These are phyloP conservation scores for Ptilonorhynchus violaceus DNA, from an alignment of 2,113 vertebrate species.

Conservation along the genomic window DNA sequence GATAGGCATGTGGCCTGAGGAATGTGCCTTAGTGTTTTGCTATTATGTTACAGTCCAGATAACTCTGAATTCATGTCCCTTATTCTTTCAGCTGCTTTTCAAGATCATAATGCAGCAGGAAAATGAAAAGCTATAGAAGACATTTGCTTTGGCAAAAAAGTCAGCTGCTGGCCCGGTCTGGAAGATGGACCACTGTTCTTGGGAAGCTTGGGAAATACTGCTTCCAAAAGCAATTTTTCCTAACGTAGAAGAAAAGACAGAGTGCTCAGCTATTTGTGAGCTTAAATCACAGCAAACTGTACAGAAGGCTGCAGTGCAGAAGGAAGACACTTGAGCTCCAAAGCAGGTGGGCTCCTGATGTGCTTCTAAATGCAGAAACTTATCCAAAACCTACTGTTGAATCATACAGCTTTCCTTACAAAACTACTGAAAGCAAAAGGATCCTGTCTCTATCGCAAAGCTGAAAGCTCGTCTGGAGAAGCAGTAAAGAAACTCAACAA, in stretches of 20 bases:
- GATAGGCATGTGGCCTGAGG: neutral
- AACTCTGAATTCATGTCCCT: constrained; percentile 29
- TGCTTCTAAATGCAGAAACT: constrained; percentile 30
- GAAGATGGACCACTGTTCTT: constrained; percentile 68
- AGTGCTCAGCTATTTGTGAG: neutral
- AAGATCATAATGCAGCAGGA: constrained; percentile 77
- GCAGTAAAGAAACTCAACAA: constrained; percentile 18
- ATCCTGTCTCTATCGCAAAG: neutral
- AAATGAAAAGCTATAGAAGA: constrained; percentile 74
- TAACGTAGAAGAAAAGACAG: constrained; percentile 51
- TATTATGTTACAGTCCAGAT: constrained; percentile 6
- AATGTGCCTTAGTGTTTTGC: neutral
- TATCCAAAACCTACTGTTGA: neutral
- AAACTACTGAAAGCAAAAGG: constrained; percentile 28
- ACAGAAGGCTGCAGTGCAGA: neutral
- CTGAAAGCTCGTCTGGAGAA: neutral
- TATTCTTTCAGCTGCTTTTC: constrained; percentile 62
- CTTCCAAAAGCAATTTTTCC: constrained; percentile 56
- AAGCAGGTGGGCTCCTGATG: constrained; percentile 42
- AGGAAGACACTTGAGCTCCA: constrained; percentile 41
- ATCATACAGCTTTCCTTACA: neutral
- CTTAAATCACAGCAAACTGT: neutral
- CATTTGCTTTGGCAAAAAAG: constrained; percentile 62
- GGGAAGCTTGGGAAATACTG: constrained; percentile 61
- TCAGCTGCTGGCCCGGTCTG: constrained; percentile 47